These are phyloP conservation scores for Trichogramma dendrolimi DNA, from an alignment of 2,888 invertebrate species.

Conservation along the genomic window DNA sequence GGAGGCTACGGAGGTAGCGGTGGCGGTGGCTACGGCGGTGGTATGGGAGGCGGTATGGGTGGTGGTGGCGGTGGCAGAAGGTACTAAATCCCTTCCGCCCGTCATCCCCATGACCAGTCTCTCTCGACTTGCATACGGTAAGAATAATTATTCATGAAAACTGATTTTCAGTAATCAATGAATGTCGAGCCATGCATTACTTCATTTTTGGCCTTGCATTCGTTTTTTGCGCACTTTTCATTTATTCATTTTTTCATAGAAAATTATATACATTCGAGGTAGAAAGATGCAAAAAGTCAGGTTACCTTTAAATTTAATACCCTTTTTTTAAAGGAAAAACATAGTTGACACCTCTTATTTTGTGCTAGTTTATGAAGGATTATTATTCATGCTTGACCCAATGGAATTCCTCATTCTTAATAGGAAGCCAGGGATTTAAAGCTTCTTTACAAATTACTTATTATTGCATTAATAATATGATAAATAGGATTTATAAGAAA, in stretches of 20 bases:
- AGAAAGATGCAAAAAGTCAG: constrained; percentile 25
- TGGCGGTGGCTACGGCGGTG: constrained; percentile 51
- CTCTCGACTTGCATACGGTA: constrained; percentile 41
- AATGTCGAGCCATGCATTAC: constrained; percentile 3
- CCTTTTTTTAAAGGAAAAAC: not conserved
- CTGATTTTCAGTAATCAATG: constrained; percentile 8
- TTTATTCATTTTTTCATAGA: constrained; percentile 7
- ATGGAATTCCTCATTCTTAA: constrained; percentile 1
- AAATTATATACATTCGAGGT: not conserved
- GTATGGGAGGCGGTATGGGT: constrained; percentile 51
- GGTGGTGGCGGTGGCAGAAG: constrained; percentile 50
- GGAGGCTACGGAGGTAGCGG: constrained; percentile 54
- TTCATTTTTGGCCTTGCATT: constrained; percentile 4
- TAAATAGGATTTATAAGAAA: too few species aligned
- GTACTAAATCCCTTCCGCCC: constrained; percentile 38
- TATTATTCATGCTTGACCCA: not conserved
- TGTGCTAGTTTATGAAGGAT: not conserved
- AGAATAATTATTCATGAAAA: constrained; percentile 31
- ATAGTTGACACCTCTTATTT: constrained; percentile 12
- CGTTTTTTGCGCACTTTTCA: constrained; percentile 6
- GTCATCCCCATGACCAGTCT: constrained; percentile 11
- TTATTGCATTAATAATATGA: constrained; percentile 2
- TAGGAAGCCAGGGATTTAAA: constrained; percentile 13
- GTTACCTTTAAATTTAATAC: constrained; percentile 19
- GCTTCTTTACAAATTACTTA: not conserved